Evolutionary conservation across 2,113 vertebrate genomes (phyloP).

Genomic region (Hymenochirus boettgeri): DNA sequence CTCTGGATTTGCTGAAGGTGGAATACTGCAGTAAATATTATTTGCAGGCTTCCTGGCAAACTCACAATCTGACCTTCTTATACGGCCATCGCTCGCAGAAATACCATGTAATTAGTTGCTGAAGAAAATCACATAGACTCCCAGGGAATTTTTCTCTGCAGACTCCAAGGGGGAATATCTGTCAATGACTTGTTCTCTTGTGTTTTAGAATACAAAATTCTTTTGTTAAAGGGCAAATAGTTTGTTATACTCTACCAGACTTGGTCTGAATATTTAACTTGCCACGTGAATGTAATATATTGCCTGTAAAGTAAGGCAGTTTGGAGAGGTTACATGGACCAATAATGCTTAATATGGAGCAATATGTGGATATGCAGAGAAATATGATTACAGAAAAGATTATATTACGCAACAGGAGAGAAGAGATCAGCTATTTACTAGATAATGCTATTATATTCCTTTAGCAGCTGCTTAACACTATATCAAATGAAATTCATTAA

Average conservation of each 20-base stretch:
- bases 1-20: not conserved
- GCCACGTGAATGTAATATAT: not conserved
- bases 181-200: constrained; percentile 9
- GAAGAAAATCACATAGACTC: constrained; percentile 10
- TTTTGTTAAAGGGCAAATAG: constrained; percentile 20
- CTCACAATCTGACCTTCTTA: constrained; percentile 3
- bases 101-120: constrained; percentile 23
- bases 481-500: no score
- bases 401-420: no score
- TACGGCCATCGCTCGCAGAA: constrained; percentile 13
- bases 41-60: constrained; percentile 13
- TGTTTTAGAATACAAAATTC: constrained; percentile 20
- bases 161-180: constrained; percentile 6
- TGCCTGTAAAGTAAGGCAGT: not conserved
- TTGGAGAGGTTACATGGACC: not conserved
- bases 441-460: no score
- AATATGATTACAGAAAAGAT: no score
- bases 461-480: no score
- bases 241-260: constrained; percentile 16
- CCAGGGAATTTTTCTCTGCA: constrained; percentile 6
- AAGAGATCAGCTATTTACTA: no score
- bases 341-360: no score
- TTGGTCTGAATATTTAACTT: not conserved
- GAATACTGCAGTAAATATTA: constrained; percentile 13
- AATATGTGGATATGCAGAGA: no score